Conservation (phyloP, 2,888 invertebrate species). For the Bembecia ichneumoniformis region DNA sequence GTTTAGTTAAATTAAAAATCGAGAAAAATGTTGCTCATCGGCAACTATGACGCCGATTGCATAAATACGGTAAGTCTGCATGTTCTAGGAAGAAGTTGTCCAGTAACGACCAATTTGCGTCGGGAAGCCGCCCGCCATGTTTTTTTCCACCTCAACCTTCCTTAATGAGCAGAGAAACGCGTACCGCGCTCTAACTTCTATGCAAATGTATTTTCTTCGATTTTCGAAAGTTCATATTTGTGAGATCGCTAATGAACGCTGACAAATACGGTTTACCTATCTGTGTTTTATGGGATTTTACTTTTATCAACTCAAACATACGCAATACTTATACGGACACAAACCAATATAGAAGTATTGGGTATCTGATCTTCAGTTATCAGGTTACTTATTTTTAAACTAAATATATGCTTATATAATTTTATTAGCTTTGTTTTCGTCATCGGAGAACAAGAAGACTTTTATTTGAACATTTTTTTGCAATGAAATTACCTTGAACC, state of each 20-base stretch:
- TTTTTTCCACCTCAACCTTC: slow-evolving; percentile 29
- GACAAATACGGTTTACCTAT: slow-evolving; percentile 16
- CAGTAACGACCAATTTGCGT: slow-evolving; percentile 50
- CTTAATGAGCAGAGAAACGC: slow-evolving; percentile 61
- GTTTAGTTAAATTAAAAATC: no score
- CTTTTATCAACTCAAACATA: slow-evolving; percentile 17
- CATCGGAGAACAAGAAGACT: no score
- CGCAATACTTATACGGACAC: neutral
- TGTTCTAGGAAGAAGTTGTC: slow-evolving; percentile 42
- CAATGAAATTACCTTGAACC: no score
- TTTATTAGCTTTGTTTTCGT: no score
- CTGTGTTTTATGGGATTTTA: slow-evolving; percentile 24
- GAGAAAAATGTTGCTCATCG: slow-evolving; percentile 19
- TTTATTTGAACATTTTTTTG: no score
- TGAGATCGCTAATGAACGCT: slow-evolving; percentile 21
- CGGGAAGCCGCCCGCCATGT: slow-evolving; percentile 26
- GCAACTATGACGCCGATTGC: slow-evolving; percentile 32
- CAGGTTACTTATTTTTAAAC: no score
- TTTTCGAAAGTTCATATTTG: slow-evolving; percentile 41
- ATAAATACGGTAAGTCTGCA: slow-evolving; percentile 36
- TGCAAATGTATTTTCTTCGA: slow-evolving; percentile 56
- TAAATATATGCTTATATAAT: no score
- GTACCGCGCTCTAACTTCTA: slow-evolving; percentile 41
- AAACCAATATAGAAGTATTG: neutral
- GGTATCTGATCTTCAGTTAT: no score